A percentile compares a stretch with the other conserved stretches of the same genome.
Conservation (phyloP, 2,797 vertebrate genomes). For the Chaenodraco wilsoni region DNA sequence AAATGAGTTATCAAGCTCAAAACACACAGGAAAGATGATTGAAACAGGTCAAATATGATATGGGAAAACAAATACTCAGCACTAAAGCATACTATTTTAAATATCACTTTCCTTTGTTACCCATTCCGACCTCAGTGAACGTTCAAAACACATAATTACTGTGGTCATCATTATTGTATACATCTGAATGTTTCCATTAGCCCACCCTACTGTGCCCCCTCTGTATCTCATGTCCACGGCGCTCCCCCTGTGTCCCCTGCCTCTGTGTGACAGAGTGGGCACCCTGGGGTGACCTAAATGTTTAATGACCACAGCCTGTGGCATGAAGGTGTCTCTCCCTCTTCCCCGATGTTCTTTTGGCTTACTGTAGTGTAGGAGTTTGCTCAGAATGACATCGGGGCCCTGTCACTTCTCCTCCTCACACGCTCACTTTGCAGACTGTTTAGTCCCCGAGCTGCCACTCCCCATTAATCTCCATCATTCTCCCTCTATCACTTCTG, state of each 20-base stretch:
- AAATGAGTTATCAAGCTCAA: not conserved
- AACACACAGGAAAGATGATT: not conserved
- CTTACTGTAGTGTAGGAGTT: slow-evolving; percentile 73
- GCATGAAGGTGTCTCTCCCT: slow-evolving; percentile 41
- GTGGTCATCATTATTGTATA: slow-evolving; percentile 6
- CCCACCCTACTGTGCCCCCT: slow-evolving; percentile 33
- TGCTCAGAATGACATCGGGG: slow-evolving; percentile 67
- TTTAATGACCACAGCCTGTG: slow-evolving; percentile 70
- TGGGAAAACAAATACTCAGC: not conserved
- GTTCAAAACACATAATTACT: not conserved
- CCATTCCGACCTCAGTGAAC: not conserved
- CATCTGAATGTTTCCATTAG: slow-evolving; percentile 12
- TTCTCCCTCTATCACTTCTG: slow-evolving; percentile 61
- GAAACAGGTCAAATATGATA: not conserved
- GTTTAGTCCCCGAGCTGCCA: slow-evolving; percentile 73
- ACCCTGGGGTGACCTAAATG: slow-evolving; percentile 67
- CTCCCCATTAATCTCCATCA: slow-evolving; percentile 81
- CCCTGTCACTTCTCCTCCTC: slow-evolving; percentile 69
- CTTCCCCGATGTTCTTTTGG: slow-evolving; percentile 67
- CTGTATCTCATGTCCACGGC: slow-evolving; percentile 42
- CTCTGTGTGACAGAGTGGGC: slow-evolving; percentile 53
- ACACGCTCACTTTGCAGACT: slow-evolving; percentile 63
- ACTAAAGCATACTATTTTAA: not conserved
- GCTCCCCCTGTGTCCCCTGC: slow-evolving; percentile 41
- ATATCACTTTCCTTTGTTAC: not conserved